Evolutionary conservation across 1,140 invertebrate genomes (phyloP), one percentile per base, ranked within the genome.

Genomic region (Helicoverpa armigera): DNA sequence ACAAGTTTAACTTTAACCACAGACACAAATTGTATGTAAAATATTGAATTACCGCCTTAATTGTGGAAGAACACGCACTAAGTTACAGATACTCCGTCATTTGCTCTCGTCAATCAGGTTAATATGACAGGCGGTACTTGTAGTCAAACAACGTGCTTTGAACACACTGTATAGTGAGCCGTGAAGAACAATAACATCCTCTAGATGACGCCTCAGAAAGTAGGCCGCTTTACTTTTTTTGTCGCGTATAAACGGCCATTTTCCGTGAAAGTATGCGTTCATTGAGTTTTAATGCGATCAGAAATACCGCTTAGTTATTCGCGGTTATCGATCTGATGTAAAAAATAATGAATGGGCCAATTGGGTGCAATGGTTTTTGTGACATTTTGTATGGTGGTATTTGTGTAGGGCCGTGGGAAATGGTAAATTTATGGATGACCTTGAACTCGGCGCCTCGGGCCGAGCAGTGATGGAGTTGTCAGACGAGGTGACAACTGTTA

Each of bases 141-240:
- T 67, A 77, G 53, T 77, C 61, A 53, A 53, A 35, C 16, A 50
- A 35, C 74, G 61, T 65, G 48, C 13, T 23, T 50, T 10, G 23
- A 31, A 18, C 74, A 51, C 50, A 16, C 23, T 77, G 43, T 23
- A 53, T 43, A 43, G 35, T 43, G 23, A 16, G 3, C 23, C 50
- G 35, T 35, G 18, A 43, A 16, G 50, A 77, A 77, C 61, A 77
- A 77, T 77, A 51, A 29, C 16, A 65, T 77, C 56, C 74, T 77
- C 54, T 65, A 29, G 50, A 65, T 31, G 74, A 77, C 50, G 61
- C 2, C 3, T 12, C 61, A 54, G 23, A 67, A 77, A 65, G 51
- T 54, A 61, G 29, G 14, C 50, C 61, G 61, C 50, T 61, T 51
- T 75, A 75, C 43, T 61, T 60, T 75, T 70, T 69, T 69, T 50